Evolutionary conservation across 2,113 vertebrate genomes (phyloP).

Genomic region (Sapajus apella): DNA sequence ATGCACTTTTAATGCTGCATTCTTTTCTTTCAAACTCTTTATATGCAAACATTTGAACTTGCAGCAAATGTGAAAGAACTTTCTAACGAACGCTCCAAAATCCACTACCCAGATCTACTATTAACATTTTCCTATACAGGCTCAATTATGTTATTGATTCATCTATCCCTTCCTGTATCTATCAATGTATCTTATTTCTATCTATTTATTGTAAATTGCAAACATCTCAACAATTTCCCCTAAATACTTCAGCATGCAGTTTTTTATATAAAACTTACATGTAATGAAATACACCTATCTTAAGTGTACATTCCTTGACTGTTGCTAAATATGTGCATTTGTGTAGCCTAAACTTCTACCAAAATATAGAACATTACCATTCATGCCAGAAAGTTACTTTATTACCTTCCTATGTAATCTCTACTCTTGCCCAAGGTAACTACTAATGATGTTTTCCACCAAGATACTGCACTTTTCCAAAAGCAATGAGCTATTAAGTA

Average conservation of each 20-base stretch:
- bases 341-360: background rate
- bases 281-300: background rate
- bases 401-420: background rate
- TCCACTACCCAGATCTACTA: background rate
- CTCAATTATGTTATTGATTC: background rate
- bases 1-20: background rate
- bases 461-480: background rate
- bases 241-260: background rate
- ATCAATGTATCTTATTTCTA: constrained; percentile 1
- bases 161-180: background rate
- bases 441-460: background rate
- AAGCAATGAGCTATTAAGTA: background rate
- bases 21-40: background rate
- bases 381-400: background rate
- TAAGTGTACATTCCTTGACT: background rate
- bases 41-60: background rate
- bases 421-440: background rate
- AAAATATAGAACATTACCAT: background rate
- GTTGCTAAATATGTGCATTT: background rate
- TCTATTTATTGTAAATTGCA: background rate
- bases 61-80: background rate
- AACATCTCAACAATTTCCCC: background rate
- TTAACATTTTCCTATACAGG: background rate
- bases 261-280: background rate
- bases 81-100: background rate